A percentile compares a stretch with the other conserved stretches of the same genome.
Evolutionary conservation across 53 echinoderm and acorn worm species (phyloP).

Genomic region (Holothuria scabra): DNA sequence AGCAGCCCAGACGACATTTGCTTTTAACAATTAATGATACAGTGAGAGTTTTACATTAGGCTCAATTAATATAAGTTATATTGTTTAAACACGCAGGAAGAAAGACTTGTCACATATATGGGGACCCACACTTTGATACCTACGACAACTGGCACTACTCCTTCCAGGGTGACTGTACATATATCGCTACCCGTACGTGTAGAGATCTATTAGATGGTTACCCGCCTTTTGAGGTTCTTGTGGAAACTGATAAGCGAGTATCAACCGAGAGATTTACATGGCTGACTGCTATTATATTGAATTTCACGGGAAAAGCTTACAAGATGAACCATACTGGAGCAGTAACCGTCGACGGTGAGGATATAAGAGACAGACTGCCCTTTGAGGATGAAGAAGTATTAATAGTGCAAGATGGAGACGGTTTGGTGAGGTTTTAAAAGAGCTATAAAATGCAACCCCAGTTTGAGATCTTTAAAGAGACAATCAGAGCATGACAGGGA

Average conservation of each 20-base stretch:
- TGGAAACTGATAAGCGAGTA: background rate
- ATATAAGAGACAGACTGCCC: background rate
- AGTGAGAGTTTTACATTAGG: no score
- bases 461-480: no score
- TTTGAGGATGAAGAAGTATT: background rate
- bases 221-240: background rate
- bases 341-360: background rate
- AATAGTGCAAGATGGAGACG: no score
- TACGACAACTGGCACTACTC: conserved; percentile 19
- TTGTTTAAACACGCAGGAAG: background rate
- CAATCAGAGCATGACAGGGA: no score
- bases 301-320: background rate
- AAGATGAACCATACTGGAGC: conserved; percentile 26
- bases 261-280: conserved; percentile 32
- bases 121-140: conserved; percentile 35
- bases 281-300: background rate
- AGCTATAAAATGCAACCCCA: no score
- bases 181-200: background rate
- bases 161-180: conserved; percentile 42
- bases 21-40: no score
- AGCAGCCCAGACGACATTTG: no score
- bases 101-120: conserved; percentile 33
- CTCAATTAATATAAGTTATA: no score
- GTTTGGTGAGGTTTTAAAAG: no score
- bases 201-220: background rate